Conservation (phyloP, 2,113 vertebrate species). For the Daubentonia madagascariensis region DNA sequence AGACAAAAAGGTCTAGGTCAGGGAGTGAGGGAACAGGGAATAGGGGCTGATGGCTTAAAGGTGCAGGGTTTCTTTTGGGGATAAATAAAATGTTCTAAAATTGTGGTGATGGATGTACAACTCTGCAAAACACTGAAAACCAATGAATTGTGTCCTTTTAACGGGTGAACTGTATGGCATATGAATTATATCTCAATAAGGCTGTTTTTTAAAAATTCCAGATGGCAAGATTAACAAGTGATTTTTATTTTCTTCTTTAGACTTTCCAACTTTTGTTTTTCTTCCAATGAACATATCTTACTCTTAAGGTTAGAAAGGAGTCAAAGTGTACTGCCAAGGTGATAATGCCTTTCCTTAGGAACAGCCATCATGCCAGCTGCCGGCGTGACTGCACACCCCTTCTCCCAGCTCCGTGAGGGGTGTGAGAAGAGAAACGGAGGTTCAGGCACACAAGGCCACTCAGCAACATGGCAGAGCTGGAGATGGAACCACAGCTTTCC, state of each 20-base stretch:
- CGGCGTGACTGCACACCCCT: neutral
- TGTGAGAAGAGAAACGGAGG: neutral
- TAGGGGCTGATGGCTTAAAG: too few relatives aligned
- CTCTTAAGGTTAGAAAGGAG: neutral
- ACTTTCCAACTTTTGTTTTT: neutral
- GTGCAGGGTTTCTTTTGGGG: neutral
- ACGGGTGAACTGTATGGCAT: neutral
- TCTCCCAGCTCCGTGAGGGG: neutral
- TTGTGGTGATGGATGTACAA: neutral
- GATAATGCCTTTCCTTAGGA: neutral
- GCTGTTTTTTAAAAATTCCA: neutral
- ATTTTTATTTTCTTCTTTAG: neutral
- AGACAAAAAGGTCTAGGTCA: neutral
- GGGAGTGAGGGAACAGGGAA: neutral
- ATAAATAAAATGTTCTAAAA: neutral
- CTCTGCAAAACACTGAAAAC: neutral
- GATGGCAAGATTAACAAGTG: neutral
- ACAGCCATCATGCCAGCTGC: neutral
- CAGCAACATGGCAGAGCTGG: fast-evolving
- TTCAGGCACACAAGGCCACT: fast-evolving
- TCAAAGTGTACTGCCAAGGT: too few relatives aligned
- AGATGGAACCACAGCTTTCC: fast-evolving
- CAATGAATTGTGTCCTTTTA: neutral
- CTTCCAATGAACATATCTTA: neutral
- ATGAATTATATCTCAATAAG: neutral